Evolutionary conservation across 2,113 vertebrate species (phyloP).

Genomic region (Mustelus asterias): DNA sequence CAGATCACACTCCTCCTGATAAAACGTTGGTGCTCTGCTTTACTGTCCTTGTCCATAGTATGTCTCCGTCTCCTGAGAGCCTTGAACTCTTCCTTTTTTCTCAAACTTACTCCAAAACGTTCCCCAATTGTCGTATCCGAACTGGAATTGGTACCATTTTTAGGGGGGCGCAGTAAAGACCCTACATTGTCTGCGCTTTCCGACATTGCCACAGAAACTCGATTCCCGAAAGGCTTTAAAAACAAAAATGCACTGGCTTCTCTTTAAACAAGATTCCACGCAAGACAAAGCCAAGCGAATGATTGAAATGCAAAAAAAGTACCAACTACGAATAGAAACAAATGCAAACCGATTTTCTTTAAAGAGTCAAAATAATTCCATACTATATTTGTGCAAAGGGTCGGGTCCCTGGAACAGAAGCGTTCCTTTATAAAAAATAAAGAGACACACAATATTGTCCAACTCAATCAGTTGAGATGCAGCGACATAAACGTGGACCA

Average conservation of each 20-base stretch:
- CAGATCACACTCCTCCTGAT: conserved; percentile 95
- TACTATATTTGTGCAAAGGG: conserved; percentile 14
- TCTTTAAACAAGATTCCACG: neutral
- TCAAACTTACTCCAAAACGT: conserved; percentile 50
- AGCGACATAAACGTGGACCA: conserved; percentile 26
- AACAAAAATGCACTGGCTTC: neutral
- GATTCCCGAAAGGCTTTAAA: neutral
- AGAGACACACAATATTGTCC: conserved; percentile 11
- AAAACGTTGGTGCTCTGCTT: conserved; percentile 82
- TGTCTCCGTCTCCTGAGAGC: conserved; percentile 85
- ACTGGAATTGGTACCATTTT: conserved; percentile 82
- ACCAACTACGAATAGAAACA: neutral
- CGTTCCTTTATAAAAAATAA: conserved; percentile 16
- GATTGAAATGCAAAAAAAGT: neutral
- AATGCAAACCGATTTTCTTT: conserved; percentile 6
- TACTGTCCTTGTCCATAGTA: conserved; percentile 95
- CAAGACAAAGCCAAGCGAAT: neutral
- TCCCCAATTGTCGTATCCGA: conserved; percentile 77
- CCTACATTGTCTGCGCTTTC: conserved; percentile 54
- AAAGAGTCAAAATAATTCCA: conserved; percentile 1
- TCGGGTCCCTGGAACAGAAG: conserved; percentile 16
- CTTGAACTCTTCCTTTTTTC: conserved; percentile 42
- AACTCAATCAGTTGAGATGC: conserved; percentile 17
- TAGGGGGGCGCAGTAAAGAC: conserved; percentile 63
- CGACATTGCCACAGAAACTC: conserved; percentile 54